These are phyloP conservation scores for Hafferia zeledoni DNA, from an alignment of 2,797 vertebrate species.

Conservation along the genomic window DNA sequence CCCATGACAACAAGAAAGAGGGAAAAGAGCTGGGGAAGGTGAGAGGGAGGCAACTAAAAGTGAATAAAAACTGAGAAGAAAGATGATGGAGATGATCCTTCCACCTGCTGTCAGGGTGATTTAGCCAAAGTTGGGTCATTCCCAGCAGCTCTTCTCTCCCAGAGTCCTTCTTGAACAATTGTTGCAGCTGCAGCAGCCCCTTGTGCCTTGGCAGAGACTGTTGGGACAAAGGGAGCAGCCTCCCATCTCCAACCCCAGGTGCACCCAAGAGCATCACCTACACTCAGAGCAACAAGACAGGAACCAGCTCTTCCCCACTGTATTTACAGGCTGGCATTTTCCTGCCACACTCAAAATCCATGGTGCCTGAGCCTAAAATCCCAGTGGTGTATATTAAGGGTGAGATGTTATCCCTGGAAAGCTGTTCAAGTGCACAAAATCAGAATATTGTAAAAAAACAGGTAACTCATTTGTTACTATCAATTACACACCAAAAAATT, in stretches of 20 bases:
- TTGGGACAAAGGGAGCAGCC: neutral
- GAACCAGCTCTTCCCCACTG: accelerated
- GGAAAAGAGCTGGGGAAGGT: neutral
- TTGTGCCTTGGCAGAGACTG: neutral
- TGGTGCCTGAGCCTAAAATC: neutral
- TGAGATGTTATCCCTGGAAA: neutral
- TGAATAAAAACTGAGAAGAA: conserved; percentile 1
- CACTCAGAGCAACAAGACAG: neutral
- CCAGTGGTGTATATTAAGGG: neutral
- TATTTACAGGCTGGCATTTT: neutral
- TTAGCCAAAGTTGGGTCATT: neutral
- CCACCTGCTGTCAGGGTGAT: neutral
- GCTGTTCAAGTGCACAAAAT: neutral
- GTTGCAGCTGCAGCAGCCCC: neutral
- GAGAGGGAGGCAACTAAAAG: conserved; percentile 19
- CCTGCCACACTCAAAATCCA: neutral
- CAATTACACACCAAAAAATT: neutral
- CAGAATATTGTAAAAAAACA: neutral
- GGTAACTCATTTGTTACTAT: neutral
- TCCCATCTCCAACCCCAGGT: neutral
- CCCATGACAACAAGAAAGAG: conserved; percentile 55
- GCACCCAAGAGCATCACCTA: neutral
- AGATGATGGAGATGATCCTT: neutral
- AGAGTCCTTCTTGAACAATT: neutral
- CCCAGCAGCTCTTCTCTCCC: neutral